These are phyloP conservation scores for Cisticola juncidis DNA, from an alignment of 2,113 vertebrate genomes.

Conservation along the genomic window DNA sequence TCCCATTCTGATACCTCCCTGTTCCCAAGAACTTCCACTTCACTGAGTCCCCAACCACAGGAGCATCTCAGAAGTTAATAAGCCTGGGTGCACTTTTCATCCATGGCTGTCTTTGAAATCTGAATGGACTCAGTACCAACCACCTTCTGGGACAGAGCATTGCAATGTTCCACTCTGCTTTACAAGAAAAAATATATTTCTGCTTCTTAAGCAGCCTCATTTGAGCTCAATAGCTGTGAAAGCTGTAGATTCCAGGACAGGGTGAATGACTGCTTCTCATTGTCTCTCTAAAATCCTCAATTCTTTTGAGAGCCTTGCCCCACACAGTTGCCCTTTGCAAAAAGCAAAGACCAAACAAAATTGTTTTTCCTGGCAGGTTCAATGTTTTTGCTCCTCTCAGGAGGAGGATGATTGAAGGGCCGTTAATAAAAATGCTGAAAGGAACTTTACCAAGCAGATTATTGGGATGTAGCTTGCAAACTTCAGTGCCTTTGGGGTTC, in stretches of 20 bases:
- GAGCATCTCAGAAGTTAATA: background rate
- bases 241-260: background rate
- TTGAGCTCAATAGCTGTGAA: background rate
- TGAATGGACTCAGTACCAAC: background rate
- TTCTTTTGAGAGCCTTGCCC: background rate
- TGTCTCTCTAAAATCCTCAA: background rate
- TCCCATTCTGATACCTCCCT: background rate
- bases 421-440: background rate
- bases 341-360: background rate
- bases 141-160: background rate
- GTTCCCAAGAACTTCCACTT: background rate
- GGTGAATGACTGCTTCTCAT: background rate
- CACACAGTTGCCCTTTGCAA: background rate
- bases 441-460: background rate
- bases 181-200: background rate
- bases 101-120: background rate
- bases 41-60: background rate
- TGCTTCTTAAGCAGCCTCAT: background rate
- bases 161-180: background rate
- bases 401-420: background rate
- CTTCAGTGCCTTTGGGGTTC: rapidly evolving
- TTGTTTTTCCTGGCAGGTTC: background rate
- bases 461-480: background rate
- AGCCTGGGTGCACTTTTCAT: background rate
- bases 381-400: background rate